phyloP scores from a whole-genome alignment of 2,797 vertebrate genomes.

The Delichon dasypus region DNA sequence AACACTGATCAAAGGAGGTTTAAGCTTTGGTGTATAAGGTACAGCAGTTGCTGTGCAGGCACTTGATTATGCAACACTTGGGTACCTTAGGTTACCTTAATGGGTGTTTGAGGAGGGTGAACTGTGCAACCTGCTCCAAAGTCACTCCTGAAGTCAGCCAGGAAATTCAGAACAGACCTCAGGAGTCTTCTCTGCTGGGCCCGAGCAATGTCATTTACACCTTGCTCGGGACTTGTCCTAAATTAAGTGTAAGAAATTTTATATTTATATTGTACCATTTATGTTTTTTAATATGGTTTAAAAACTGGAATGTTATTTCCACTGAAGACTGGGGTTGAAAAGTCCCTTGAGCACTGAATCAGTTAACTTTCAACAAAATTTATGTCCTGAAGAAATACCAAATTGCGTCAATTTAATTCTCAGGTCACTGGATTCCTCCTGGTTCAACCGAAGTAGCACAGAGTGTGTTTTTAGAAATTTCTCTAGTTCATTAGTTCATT shows the following conservation, averaged over 20 bases:
- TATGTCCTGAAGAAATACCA: background rate
- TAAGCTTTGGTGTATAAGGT: background rate
- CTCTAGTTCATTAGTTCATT: conserved; percentile 42
- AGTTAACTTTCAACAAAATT: conserved; percentile 23
- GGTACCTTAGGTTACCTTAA: background rate
- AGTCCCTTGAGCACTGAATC: conserved; percentile 6
- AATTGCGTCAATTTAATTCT: conserved; percentile 35
- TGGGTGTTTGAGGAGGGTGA: background rate
- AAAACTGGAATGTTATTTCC: background rate
- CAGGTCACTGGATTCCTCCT: conserved; percentile 32
- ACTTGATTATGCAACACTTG: fast-evolving
- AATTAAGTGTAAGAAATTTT: background rate
- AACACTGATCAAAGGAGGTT: fast-evolving
- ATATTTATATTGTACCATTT: conserved; percentile 23
- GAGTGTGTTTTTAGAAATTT: conserved; percentile 19
- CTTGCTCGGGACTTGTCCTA: background rate
- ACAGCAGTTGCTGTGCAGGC: background rate
- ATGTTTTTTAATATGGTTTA: conserved; percentile 39
- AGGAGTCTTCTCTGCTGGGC: background rate
- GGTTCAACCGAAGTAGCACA: conserved; percentile 29
- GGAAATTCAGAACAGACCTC: background rate
- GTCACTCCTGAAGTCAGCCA: background rate
- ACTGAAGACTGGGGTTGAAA: background rate
- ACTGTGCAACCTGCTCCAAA: background rate
- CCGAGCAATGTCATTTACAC: background rate